Conservation (phyloP, 2,797 vertebrate genomes). For the Crenuchus spilurus region DNA sequence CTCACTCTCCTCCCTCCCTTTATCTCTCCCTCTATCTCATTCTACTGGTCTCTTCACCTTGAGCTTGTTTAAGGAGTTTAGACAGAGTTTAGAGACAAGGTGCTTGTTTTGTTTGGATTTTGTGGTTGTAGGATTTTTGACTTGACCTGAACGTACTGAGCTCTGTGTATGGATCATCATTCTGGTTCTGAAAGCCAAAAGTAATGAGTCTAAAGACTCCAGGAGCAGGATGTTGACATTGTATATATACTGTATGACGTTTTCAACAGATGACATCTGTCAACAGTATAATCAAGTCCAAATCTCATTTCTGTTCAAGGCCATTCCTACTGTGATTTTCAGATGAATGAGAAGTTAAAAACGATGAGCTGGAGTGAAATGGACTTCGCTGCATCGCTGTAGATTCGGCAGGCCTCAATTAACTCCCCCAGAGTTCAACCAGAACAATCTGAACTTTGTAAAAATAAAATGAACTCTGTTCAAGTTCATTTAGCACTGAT, state of each 20-base stretch:
- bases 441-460: not conserved
- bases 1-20: not conserved
- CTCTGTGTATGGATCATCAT: not conserved
- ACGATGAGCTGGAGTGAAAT: not conserved
- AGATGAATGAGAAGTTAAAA: not conserved
- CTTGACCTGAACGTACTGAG: not conserved
- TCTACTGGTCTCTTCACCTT: not conserved
- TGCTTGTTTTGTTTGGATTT: not conserved
- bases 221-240: not conserved
- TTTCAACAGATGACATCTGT: not conserved
- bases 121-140: not conserved
- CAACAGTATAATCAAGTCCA: not conserved
- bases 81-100: too few relatives aligned
- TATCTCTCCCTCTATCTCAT: not conserved
- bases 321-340: not conserved
- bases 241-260: not conserved
- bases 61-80: not conserved
- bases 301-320: slow-evolving; percentile 4
- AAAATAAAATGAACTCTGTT: not conserved
- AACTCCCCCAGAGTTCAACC: not conserved
- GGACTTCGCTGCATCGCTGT: not conserved
- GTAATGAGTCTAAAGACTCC: not conserved
- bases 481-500: not conserved
- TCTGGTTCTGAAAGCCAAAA: not conserved
- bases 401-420: not conserved